Base-by-base conservation (phyloP, 2,797 vertebrate species). In the Psittacula derbiana region DNA sequence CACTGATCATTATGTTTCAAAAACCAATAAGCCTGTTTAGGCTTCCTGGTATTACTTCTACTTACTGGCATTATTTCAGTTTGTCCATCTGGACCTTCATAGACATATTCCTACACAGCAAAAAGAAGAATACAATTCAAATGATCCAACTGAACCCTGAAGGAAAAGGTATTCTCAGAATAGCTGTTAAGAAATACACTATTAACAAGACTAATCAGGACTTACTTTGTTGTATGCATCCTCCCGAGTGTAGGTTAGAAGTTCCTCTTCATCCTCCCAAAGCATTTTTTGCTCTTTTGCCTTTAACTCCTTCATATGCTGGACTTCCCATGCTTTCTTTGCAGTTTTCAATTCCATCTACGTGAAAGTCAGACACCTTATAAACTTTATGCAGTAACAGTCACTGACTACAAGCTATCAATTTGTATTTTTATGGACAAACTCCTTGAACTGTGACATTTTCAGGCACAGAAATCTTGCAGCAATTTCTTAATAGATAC, bases 11-110 rank as follows among this genome's bases (percentile, higher is more conserved):
- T 31, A 20, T 4, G 30, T 50, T 71, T 67, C 19, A 67, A 43
- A 86, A 83, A 72, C 50, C 3, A 60, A 64, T 62, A 88, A 65
- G 66, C 18, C 53, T 40, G 1, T 52, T 76, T 47, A 80, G 50
- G 78, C 25, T 69, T 53, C 14, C 33, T 65, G 19, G 10, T 40
- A 47, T 58, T 66, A 52, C 33, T 62, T 73, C 23, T 38, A 95
- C 98, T 98, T 98, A 99, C 99, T n/a, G 99, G 99, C 99, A 99
- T 99, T 74, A 99, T 99, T 98, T 99, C 99, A 0, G 98, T 99
- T 81, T 99, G 98, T 23, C 99, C 99, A 49, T 99, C 98, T 88
- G 98, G 98, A 55, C 98, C 98, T 93, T 99, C 98, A 62, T 98
- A 99, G n/a, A 99, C 98, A 80, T 99, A 99, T 88, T 99, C 99